A percentile compares a stretch with the other conserved stretches of the same genome.
Evolutionary conservation across 2,113 vertebrate species (phyloP).

Genomic region (Microcebus griseorufus): DNA sequence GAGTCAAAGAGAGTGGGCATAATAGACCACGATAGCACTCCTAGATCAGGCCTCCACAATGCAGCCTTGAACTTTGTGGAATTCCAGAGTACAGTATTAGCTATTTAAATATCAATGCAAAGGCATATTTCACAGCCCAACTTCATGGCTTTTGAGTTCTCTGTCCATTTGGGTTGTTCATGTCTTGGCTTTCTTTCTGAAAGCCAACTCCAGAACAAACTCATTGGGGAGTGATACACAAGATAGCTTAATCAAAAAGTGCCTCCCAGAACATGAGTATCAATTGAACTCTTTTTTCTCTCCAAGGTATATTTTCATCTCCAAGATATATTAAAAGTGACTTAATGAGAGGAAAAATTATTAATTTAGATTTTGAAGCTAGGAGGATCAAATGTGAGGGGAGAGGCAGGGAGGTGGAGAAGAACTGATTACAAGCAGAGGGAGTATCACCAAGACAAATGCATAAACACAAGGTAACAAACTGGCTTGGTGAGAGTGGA

Average conservation of each 20-base stretch:
- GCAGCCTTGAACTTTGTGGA: not conserved
- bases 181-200: not conserved
- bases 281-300: not conserved
- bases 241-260: not conserved
- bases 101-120: not conserved
- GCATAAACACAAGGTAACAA: not conserved
- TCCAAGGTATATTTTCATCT: conserved; percentile 13
- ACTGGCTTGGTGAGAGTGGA: not conserved
- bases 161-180: not conserved
- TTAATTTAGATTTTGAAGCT: conserved; percentile 10
- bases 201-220: not conserved
- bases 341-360: not conserved
- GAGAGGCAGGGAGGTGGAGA: rapidly evolving
- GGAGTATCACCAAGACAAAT: not conserved
- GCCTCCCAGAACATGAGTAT: not conserved
- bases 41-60: not conserved
- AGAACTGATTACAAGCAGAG: not conserved
- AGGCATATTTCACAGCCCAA: not conserved
- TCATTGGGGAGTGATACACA: not conserved
- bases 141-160: not conserved
- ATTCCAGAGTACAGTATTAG: not conserved
- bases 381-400: not conserved
- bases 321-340: conserved; percentile 2
- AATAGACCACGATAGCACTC: not conserved
- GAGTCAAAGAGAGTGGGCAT: not conserved